These are phyloP conservation scores for Ochropleura plecta DNA, from an alignment of 2,888 invertebrate species.

Conservation along the genomic window DNA sequence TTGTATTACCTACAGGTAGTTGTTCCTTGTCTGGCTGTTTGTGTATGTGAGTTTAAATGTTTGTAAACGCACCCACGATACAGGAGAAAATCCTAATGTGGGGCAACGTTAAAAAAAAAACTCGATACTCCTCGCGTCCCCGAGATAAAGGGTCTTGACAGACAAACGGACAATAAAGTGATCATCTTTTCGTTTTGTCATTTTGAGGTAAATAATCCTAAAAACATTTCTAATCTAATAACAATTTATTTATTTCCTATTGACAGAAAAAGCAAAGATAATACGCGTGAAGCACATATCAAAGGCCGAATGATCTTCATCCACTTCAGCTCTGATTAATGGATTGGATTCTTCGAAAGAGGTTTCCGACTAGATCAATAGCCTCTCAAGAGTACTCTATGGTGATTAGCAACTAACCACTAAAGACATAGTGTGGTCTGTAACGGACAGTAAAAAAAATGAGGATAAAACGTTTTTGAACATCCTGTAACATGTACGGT, in stretches of 20 bases:
- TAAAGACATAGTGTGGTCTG: conserved; percentile 15
- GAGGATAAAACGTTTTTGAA: neutral
- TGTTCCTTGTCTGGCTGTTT: too few relatives aligned
- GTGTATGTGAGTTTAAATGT: too few relatives aligned
- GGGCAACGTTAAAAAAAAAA: too few relatives aligned
- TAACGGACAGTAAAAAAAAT: conserved; percentile 1
- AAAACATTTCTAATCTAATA: too few relatives aligned
- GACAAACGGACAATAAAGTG: too few relatives aligned
- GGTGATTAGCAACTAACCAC: conserved; percentile 28
- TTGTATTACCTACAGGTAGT: too few relatives aligned
- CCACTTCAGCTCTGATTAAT: conserved; percentile 32
- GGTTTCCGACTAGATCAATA: conserved; percentile 14
- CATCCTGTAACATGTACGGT: neutral
- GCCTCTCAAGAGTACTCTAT: conserved; percentile 32
- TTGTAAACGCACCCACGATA: too few relatives aligned
- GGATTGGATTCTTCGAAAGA: conserved; percentile 20
- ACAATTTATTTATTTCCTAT: neutral
- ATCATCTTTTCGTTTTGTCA: too few relatives aligned
- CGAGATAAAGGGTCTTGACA: too few relatives aligned
- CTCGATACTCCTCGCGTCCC: too few relatives aligned
- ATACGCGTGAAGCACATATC: neutral
- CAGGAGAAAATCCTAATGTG: too few relatives aligned
- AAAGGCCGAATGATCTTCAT: conserved; percentile 19
- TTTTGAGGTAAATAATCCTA: too few relatives aligned
- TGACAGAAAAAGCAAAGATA: neutral